phyloP scores from a whole-genome alignment of 37 sponge, comb jelly and placozoan species.

The Corticium candelabrum region DNA sequence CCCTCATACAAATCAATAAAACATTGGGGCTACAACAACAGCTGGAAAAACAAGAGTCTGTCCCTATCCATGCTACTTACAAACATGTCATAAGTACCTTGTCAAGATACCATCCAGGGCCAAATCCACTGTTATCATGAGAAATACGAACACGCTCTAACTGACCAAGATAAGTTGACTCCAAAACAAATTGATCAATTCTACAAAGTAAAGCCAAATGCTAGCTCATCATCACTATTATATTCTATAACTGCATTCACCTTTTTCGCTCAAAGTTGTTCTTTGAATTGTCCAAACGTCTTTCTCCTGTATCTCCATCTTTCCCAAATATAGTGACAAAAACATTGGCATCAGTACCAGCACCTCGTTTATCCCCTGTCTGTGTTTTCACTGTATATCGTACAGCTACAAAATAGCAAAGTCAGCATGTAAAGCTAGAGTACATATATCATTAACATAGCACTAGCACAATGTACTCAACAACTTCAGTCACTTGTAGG shows the following conservation, averaged over 20 bases:
- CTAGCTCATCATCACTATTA: background rate
- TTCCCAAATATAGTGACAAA: slow-evolving; percentile 51
- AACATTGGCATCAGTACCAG: slow-evolving; percentile 73
- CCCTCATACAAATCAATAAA: too few relatives aligned
- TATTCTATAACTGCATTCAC: background rate
- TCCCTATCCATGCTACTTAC: too few relatives aligned
- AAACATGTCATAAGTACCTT: background rate
- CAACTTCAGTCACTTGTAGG: too few relatives aligned
- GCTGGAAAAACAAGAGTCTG: too few relatives aligned
- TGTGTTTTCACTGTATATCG: slow-evolving; percentile 25
- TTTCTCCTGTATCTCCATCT: slow-evolving; percentile 14
- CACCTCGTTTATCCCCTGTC: slow-evolving; percentile 57
- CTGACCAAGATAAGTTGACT: slow-evolving; percentile 3
- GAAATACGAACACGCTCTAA: slow-evolving; percentile 5
- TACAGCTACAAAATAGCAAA: slow-evolving; percentile 11
- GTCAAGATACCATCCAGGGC: slow-evolving; percentile 16
- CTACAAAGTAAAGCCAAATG: slow-evolving; percentile 6
- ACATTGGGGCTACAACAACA: too few relatives aligned
- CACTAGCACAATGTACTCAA: background rate
- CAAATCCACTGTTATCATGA: slow-evolving; percentile 16
- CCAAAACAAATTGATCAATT: slow-evolving; percentile 5
- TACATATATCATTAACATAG: too few relatives aligned
- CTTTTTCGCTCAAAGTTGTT: slow-evolving; percentile 48
- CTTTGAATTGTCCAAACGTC: slow-evolving; percentile 38
- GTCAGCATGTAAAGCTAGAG: too few relatives aligned